These are phyloP conservation scores for Panurus biarmicus DNA, from an alignment of 2,113 vertebrate species.

Conservation along the genomic window DNA sequence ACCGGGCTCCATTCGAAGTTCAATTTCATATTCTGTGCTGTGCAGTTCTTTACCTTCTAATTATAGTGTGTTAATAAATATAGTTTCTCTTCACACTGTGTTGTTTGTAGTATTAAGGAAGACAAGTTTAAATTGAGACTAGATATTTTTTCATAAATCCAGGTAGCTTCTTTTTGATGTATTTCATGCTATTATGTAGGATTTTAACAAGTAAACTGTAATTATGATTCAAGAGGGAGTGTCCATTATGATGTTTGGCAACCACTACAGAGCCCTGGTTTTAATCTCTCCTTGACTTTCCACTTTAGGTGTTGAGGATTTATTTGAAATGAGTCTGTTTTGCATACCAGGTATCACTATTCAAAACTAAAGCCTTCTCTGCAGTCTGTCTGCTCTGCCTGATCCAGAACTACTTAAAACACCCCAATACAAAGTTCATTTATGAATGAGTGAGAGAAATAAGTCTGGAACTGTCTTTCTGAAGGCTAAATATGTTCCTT, in stretches of 20 bases:
- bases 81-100: background rate
- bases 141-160: background rate
- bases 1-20: background rate
- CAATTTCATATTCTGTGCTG: background rate
- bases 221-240: background rate
- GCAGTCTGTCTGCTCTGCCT: background rate
- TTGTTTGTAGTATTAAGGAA: background rate
- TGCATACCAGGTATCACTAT: background rate
- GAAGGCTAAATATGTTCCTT: background rate
- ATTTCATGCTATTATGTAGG: background rate
- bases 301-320: background rate
- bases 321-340: background rate
- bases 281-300: background rate
- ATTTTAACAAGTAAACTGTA: background rate
- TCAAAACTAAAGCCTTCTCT: background rate
- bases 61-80: background rate
- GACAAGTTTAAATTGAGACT: background rate
- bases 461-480: background rate
- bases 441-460: background rate
- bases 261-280: background rate
- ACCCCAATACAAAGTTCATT: background rate
- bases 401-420: background rate
- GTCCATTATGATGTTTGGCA: background rate
- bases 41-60: background rate
- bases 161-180: background rate